Percentiles rank a stretch among this genome's conserved stretches.
These are phyloP conservation scores for Ericerus pela DNA, from an alignment of 1,140 invertebrate species.

Conservation along the genomic window DNA sequence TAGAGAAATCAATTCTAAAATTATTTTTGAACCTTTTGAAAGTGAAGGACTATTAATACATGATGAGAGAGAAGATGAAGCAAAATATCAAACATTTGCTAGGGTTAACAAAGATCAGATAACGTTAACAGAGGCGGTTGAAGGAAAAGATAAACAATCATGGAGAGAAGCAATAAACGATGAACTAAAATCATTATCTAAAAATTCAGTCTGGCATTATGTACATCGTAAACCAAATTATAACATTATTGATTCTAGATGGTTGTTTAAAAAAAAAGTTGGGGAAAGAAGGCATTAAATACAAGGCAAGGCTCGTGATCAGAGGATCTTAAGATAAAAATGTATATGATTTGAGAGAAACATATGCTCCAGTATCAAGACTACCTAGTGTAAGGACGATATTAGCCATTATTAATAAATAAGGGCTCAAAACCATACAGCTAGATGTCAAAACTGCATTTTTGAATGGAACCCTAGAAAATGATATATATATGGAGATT, in stretches of 20 bases:
- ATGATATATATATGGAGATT: constrained; percentile 32
- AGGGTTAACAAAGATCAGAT: neutral
- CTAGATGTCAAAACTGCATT: constrained; percentile 32
- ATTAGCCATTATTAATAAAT: neutral
- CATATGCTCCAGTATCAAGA: neutral
- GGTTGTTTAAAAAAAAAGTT: neutral
- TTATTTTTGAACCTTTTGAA: neutral
- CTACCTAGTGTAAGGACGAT: neutral
- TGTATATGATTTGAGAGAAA: neutral
- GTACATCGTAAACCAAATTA: neutral
- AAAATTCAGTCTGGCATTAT: neutral
- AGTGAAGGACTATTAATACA: neutral
- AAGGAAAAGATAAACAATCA: neutral
- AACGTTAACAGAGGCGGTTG: neutral
- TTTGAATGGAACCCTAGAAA: constrained; percentile 30
- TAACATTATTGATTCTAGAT: neutral
- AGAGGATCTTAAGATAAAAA: neutral
- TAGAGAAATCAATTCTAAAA: neutral
- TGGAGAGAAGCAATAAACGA: neutral
- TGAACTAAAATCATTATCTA: neutral
- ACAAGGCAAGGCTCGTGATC: neutral
- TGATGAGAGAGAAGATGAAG: neutral
- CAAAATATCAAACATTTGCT: neutral
- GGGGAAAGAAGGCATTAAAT: neutral
- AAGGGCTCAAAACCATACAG: constrained; percentile 20